Base-by-base conservation (phyloP, 2,797 vertebrate genomes). In the Anguilla anguilla region DNA sequence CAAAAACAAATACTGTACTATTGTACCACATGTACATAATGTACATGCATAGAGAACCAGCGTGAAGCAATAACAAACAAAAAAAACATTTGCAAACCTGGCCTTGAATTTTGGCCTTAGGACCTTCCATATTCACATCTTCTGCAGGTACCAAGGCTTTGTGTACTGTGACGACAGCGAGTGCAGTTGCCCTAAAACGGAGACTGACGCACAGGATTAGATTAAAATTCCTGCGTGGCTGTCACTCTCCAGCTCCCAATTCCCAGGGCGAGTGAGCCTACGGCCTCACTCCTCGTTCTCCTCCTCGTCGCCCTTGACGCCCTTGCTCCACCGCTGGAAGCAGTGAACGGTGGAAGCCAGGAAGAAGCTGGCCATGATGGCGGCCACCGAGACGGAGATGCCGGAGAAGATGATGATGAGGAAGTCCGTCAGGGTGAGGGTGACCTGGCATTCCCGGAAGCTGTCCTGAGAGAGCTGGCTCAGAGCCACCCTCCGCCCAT, bases 341-440 rank as follows among this genome's bases (percentile, higher is more conserved):
- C 98, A 99, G 92, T 99, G 98, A 22, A 99, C 98, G 57, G 98
- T 97, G 2, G 98, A 98, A 55, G 98, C 98, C 95, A 99, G 95
- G 94, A 99, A 97, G 95, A 99, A 99, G 95, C 98, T 99, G 10
- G 98, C 98, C 88, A 98, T 97, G 89, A 99, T 99, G 92, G 98
- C 98, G 39, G 97, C 98, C 15, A 99, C 96, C 28, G 98, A 99
- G 90, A 99, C 98, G 0, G 97, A 98, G 10, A 99, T 98, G 53
- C 98, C 98, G 0, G 98, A 99, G 95, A 99, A 99, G 93, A 99
- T 97, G 93, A 99, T 99, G 95, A 99, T 98, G 86, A 99, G 96
- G 90, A 99, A 97, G 95, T 99, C 98, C 0, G 97, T 99, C 91
- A 99, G 92, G 1, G 98, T 99, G 92, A 99, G 95, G 82, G 95